Base-by-base conservation (phyloP, 2,888 invertebrate species). In the Cerceris rybyensis region DNA sequence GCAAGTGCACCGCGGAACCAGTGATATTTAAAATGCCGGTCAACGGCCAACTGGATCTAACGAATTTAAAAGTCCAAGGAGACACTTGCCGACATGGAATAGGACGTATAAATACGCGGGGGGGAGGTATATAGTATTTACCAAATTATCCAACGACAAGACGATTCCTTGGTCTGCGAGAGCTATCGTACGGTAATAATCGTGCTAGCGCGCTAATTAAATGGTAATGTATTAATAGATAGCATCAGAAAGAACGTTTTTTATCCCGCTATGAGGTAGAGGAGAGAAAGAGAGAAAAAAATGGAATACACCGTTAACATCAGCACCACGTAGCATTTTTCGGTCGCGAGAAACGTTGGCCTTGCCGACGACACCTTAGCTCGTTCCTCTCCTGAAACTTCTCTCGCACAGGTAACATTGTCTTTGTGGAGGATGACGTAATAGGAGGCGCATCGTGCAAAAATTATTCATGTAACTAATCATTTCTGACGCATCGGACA, bases 341-440 rank as follows among this genome's bases (percentile, higher is more conserved):
- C 16, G 59, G 6, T 28, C 6, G 57, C 16, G 28, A 52, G 14
- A 42, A 11, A 13, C 41, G 50, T 57, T 17, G 68, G 46, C 68
- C 70, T 69, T 54, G 68, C 14, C 64, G 61, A 16, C 41, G 11
- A 28, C 61, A 63, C 69, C 58, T 67, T 61, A 46, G 17, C 55
- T 65, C 72, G 55, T 80, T 46, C 58, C 76, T 69, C 54, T 43
- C 52, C 49, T 74, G 42, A 28, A 28, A 28, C 28, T 4, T 28
- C 28, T 50, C 63, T 0, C 43, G 8, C 1, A 42, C 5, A 39
- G n/a, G 28, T 63, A 55, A 54, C 65, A 71, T 74, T 43, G 80
- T 65, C 68, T 68, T 54, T 60, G 28, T 28, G 14, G 61, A 52
- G 55, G 55, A 63, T 80, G 79, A 80, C 78, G 78, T 58, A 70